phyloP scores from a whole-genome alignment of 2,797 vertebrate species.

The Cryptoblepharus egeriae region DNA sequence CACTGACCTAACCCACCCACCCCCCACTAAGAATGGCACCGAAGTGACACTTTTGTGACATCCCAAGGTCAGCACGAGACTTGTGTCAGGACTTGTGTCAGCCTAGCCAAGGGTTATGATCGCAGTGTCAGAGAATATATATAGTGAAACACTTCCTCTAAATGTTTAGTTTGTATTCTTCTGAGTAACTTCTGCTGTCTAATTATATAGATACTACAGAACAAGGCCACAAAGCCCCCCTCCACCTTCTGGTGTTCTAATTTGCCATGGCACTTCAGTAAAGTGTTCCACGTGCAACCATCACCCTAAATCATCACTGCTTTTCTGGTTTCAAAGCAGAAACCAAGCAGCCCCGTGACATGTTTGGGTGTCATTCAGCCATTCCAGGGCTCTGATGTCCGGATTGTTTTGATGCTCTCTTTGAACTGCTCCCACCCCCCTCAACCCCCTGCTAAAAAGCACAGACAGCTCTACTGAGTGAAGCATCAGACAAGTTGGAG shows the following conservation, averaged over 20 bases:
- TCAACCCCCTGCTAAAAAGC: constrained; percentile 71
- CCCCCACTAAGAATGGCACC: no score
- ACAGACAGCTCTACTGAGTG: constrained; percentile 75
- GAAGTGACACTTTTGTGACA: no score
- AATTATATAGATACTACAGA: background rate
- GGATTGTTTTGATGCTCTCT: constrained; percentile 81
- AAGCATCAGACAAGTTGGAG: constrained; percentile 79
- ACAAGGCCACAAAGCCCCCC: constrained; percentile 41
- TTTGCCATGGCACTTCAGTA: constrained; percentile 46
- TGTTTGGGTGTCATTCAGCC: constrained; percentile 73
- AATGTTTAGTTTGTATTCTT: no score
- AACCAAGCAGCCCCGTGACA: constrained; percentile 71
- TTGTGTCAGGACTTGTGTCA: no score
- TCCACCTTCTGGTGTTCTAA: background rate
- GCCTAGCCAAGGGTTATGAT: no score
- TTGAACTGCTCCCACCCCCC: constrained; percentile 77
- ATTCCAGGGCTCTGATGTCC: constrained; percentile 71
- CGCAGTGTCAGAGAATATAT: no score
- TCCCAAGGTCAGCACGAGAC: no score
- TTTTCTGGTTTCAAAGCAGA: constrained; percentile 76
- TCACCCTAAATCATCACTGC: constrained; percentile 53
- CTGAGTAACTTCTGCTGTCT: background rate
- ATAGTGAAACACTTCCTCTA: no score
- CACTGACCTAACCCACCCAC: no score
- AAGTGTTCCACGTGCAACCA: constrained; percentile 18